These are phyloP conservation scores for Hemibates koningsi DNA, from an alignment of 2,113 vertebrate genomes.

Conservation along the genomic window DNA sequence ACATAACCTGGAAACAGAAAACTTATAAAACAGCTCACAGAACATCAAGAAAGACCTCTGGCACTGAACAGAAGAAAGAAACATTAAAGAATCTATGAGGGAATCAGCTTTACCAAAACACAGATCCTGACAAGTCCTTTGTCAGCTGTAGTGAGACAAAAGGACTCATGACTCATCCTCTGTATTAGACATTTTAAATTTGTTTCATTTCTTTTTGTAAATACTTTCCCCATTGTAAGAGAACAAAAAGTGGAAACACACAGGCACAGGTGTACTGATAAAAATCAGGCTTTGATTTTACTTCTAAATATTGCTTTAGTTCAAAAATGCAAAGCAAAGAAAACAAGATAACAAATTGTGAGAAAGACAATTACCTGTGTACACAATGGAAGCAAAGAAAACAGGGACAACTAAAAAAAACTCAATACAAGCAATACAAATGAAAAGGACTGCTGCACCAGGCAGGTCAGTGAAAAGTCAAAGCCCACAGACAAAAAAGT, in stretches of 20 bases:
- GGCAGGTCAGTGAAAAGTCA: background rate
- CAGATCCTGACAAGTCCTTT: background rate
- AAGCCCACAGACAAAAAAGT: background rate
- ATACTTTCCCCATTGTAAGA: background rate
- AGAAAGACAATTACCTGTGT: background rate
- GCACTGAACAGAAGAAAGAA: background rate
- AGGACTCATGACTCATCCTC: background rate
- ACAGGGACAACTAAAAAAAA: background rate
- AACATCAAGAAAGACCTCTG: background rate
- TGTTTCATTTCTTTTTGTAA: background rate
- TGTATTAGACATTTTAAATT: background rate
- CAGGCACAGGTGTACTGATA: background rate
- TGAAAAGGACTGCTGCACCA: background rate
- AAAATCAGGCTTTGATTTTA: background rate
- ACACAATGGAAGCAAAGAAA: background rate
- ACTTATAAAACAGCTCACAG: background rate
- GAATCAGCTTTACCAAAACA: background rate
- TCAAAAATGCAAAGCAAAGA: background rate
- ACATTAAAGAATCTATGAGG: background rate
- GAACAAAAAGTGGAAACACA: background rate
- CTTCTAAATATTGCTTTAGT: background rate
- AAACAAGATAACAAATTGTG: background rate
- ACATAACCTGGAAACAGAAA: background rate
- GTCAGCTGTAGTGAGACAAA: background rate
- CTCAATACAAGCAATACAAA: background rate